Evolutionary conservation across 2,888 invertebrate genomes (phyloP), one percentile per base, ranked within the genome.

Genomic region (Smittia sp.): DNA sequence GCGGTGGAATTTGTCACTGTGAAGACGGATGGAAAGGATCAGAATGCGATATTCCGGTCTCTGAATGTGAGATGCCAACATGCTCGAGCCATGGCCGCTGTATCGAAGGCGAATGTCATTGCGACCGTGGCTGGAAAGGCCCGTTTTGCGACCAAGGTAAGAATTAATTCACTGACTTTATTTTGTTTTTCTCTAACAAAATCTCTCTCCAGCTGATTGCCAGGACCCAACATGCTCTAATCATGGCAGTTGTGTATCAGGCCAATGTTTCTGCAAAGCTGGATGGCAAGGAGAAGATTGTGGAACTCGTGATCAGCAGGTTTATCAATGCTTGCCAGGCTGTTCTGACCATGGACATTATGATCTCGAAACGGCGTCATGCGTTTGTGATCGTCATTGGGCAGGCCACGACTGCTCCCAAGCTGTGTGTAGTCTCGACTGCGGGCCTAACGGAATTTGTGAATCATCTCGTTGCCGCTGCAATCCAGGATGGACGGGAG

Each of bases 11-110:
- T 78, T 98, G 98, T 82, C 93, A 94, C 81, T 98, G 98, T 83
- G 93, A 94, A 81, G 93, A 94, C 79, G 96, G 96, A 77, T 97
- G 94, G 94, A 96, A 95, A 84, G 98, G 98, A 67, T 88, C 92
- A 66, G 96, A 96, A 85, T 98, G 98, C 83, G 94, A 96, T 83
- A 89, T 95, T 78, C 94, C 95, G 74, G 89, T 92, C 78, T 89
- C 90, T 78, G 95, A 95, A 83, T 96, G 95, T 83, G 92, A 94
- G 83, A 90, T 94, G 76, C 91, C 94, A 70, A 93, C 94, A 83
- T 95, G 95, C 83, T 91, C 92, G 78, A 92, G 91, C 76, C 91
- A 93, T 81, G 95, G 95, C 73, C 90, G 92, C 79, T 96, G 95
- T 85, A 87, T 92, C 74, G 88, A 90, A 78, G 95, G 95, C 75